phyloP scores from a whole-genome alignment of 2,797 vertebrate genomes.

The Neoniphon sammara region DNA sequence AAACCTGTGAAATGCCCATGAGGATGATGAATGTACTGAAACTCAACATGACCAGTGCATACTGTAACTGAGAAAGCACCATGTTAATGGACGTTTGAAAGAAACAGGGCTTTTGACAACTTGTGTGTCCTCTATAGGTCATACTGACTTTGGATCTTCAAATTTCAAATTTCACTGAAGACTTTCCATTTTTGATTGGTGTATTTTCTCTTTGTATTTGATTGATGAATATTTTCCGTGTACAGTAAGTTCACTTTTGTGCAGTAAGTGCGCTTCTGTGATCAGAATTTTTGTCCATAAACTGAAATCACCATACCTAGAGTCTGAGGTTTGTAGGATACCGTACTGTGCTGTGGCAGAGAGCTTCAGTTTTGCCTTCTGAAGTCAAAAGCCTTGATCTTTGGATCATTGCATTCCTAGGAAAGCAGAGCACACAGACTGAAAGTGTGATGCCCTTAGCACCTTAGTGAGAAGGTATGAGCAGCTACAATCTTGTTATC shows the following conservation, averaged over 20 bases:
- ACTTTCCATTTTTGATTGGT: not conserved
- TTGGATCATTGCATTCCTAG: slow-evolving; percentile 69
- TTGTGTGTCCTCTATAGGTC: slow-evolving; percentile 15
- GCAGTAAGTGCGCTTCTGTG: slow-evolving; percentile 61
- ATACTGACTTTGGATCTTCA: not conserved
- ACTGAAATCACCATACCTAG: not conserved
- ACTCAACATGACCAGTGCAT: slow-evolving; percentile 53
- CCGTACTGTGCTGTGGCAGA: slow-evolving; percentile 25
- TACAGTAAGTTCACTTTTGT: slow-evolving; percentile 63
- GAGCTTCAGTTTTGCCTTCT: slow-evolving; percentile 50
- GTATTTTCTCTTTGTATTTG: not conserved
- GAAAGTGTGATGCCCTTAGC: slow-evolving; percentile 75
- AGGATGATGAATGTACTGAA: slow-evolving; percentile 17
- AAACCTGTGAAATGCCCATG: slow-evolving; percentile 46
- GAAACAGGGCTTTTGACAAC: slow-evolving; percentile 30
- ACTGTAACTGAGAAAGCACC: slow-evolving; percentile 48
- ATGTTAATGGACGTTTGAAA: slow-evolving; percentile 1
- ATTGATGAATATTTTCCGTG: slow-evolving; percentile 20
- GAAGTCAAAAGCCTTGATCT: slow-evolving; percentile 73
- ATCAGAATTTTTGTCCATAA: slow-evolving; percentile 20
- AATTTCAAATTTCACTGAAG: too few relatives aligned
- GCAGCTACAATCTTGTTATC: slow-evolving; percentile 65
- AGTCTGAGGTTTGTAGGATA: slow-evolving; percentile 25
- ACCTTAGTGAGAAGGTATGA: slow-evolving; percentile 74
- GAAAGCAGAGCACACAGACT: slow-evolving; percentile 73